Conservation (phyloP, 2,113 vertebrate genomes). For the Ptilonorhynchus violaceus region DNA sequence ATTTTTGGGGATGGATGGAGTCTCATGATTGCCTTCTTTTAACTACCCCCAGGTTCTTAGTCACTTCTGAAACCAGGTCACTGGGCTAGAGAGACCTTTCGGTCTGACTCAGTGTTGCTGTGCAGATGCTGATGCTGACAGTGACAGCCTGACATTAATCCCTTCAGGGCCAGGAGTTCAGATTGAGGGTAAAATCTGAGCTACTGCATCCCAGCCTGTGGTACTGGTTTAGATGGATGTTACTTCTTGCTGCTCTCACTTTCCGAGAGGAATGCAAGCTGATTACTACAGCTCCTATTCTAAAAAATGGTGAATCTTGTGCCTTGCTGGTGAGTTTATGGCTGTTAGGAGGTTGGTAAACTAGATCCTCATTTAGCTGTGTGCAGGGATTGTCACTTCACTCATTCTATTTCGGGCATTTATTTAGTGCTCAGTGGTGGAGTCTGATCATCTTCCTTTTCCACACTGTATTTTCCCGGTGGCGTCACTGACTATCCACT, state of each 20-base stretch:
- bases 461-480: neutral
- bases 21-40: neutral
- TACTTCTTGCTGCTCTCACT: neutral
- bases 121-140: neutral
- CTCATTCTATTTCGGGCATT: neutral
- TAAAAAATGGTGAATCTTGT: neutral
- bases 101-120: neutral
- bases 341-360: neutral
- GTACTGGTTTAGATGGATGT: neutral
- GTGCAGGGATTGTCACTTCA: neutral
- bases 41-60: neutral
- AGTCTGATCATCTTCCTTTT: neutral
- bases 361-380: neutral
- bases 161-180: neutral
- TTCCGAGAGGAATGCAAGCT: neutral
- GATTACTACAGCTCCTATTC: neutral
- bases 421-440: neutral
- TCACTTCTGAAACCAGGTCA: neutral
- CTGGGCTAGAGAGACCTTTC: neutral
- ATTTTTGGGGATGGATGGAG: neutral
- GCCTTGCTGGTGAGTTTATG: neutral
- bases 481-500: neutral
- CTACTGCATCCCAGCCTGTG: neutral
- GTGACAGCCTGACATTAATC: constrained; percentile 37
- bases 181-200: neutral